phyloP scores from a whole-genome alignment of 1,140 invertebrate genomes.

The Halotydeus destructor region DNA sequence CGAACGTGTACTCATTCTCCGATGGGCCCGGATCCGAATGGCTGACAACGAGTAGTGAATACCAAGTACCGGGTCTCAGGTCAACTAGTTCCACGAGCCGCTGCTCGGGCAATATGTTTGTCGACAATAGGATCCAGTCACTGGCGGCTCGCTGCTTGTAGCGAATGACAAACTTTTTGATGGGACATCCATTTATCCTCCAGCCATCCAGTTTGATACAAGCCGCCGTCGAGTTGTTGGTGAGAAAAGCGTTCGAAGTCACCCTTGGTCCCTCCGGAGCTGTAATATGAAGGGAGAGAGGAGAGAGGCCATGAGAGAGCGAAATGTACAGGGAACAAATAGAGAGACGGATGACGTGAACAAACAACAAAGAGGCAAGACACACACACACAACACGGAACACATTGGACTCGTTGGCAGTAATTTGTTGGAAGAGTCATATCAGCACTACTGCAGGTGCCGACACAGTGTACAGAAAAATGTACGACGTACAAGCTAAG shows the following conservation, averaged over 20 bases:
- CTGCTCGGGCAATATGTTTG: not conserved
- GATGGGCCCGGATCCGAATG: not conserved
- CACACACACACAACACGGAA: too few relatives aligned
- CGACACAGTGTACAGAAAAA: too few relatives aligned
- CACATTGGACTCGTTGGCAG: too few relatives aligned
- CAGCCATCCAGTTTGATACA: slow-evolving; percentile 29
- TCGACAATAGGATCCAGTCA: not conserved
- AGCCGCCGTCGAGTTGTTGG: slow-evolving; percentile 12
- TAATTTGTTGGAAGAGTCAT: too few relatives aligned
- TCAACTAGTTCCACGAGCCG: not conserved
- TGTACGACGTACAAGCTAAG: too few relatives aligned
- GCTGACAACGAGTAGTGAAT: not conserved
- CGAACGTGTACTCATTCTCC: not conserved
- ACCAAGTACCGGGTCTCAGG: not conserved
- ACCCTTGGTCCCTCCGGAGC: not conserved
- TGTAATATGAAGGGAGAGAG: not conserved
- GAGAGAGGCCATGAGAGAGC: not conserved
- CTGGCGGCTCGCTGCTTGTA: slow-evolving; percentile 2
- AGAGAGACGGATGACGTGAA: too few relatives aligned
- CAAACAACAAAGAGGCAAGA: too few relatives aligned
- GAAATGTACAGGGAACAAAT: not conserved
- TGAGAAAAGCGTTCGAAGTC: not conserved
- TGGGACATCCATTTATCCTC: slow-evolving; percentile 31
- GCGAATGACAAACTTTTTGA: slow-evolving; percentile 20
- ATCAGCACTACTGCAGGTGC: too few relatives aligned